phyloP scores from a whole-genome alignment of 92 coral and sea anemone species.

The Siderastrea radians region DNA sequence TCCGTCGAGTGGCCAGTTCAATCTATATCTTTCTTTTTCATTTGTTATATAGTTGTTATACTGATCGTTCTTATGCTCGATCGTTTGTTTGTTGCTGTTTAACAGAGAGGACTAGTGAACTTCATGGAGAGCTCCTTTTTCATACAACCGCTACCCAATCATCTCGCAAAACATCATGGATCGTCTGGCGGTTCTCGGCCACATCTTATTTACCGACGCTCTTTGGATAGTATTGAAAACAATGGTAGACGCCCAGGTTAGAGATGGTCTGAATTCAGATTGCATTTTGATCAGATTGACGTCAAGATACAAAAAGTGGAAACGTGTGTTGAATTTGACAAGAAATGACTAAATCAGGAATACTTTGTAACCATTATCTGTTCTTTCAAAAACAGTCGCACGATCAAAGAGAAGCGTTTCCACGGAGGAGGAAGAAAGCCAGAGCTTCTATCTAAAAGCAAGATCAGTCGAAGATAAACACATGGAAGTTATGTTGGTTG shows the following conservation, averaged over 20 bases:
- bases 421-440: background rate
- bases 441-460: background rate
- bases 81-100: background rate
- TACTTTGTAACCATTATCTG: background rate
- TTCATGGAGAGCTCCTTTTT: slow-evolving; percentile 65
- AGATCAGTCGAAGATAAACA: slow-evolving; percentile 50
- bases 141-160: slow-evolving; percentile 88
- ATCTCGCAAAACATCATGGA: slow-evolving; percentile 75
- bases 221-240: slow-evolving; percentile 31
- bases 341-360: no score
- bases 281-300: background rate
- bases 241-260: slow-evolving; percentile 6
- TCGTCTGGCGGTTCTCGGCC: slow-evolving; percentile 70
- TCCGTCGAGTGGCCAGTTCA: no score
- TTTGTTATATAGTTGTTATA: background rate
- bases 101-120: slow-evolving; percentile 80
- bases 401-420: slow-evolving; percentile 11
- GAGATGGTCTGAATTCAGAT: background rate
- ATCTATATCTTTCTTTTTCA: no score
- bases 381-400: background rate
- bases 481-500: slow-evolving; percentile 67
- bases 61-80: background rate
- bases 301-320: no score
- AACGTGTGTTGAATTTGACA: no score
- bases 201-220: slow-evolving; percentile 78